Conservation (phyloP, 2,113 vertebrate genomes). For the Actenoides lindsayi region DNA sequence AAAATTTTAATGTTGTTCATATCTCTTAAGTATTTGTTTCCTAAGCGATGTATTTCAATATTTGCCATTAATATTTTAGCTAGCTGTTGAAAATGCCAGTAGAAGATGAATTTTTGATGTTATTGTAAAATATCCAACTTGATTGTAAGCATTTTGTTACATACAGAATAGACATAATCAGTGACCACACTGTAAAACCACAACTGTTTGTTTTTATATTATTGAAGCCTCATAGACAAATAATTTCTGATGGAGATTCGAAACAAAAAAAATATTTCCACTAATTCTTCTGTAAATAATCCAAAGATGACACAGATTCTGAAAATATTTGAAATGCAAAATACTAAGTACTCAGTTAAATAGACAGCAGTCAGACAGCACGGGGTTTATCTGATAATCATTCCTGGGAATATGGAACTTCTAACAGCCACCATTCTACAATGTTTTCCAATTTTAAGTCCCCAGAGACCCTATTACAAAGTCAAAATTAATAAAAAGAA, state of each 20-base stretch:
- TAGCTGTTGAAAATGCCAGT: neutral
- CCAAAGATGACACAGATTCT: neutral
- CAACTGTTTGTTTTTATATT: neutral
- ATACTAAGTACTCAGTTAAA: neutral
- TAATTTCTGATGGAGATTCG: neutral
- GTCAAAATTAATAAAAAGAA: conserved; percentile 67
- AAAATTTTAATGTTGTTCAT: neutral
- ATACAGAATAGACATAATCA: neutral
- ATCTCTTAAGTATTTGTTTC: neutral
- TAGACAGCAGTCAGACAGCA: neutral
- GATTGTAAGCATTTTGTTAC: neutral
- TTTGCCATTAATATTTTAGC: neutral
- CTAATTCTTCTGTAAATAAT: neutral
- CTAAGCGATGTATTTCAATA: neutral
- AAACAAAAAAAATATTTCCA: neutral
- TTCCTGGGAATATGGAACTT: conserved; percentile 11
- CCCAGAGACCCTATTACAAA: conserved; percentile 49
- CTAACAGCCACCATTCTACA: conserved; percentile 10
- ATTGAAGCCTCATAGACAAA: neutral
- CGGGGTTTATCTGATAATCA: neutral
- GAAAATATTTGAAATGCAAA: neutral
- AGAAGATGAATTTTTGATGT: neutral
- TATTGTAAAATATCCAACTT: neutral
- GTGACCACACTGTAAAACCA: neutral
- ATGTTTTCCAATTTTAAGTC: conserved; percentile 42